These are phyloP conservation scores for Drosophila cognata DNA, from an alignment of 2,888 invertebrate genomes.

Conservation along the genomic window DNA sequence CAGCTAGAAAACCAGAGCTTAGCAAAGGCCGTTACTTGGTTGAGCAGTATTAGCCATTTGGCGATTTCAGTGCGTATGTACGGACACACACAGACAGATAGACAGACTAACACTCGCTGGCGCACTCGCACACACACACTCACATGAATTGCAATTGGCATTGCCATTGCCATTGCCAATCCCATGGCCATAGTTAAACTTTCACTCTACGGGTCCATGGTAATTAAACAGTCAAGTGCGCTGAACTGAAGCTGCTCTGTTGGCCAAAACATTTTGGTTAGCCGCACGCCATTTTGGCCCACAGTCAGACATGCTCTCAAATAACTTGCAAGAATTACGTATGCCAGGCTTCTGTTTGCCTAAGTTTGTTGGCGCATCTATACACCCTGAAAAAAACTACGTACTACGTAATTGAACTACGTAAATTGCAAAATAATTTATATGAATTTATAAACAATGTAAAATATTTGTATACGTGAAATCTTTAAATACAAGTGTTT, in stretches of 20 bases:
- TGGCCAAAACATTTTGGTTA: too few species aligned
- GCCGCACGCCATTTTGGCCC: too few species aligned
- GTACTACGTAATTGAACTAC: background rate
- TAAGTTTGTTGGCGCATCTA: constrained; percentile 24
- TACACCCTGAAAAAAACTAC: constrained; percentile 5
- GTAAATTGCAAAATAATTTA: background rate
- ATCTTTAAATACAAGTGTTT: background rate
- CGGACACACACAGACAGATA: constrained; percentile 35
- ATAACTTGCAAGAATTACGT: constrained; percentile 41
- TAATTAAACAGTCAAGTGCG: constrained; percentile 65
- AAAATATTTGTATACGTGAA: background rate
- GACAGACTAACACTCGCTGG: constrained; percentile 11
- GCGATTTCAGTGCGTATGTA: constrained; percentile 47
- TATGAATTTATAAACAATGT: background rate
- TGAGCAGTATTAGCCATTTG: constrained; percentile 41
- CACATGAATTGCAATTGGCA: background rate
- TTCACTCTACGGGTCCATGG: constrained; percentile 37
- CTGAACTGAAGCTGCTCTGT: constrained; percentile 5
- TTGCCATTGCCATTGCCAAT: constrained; percentile 6
- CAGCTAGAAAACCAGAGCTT: constrained; percentile 37
- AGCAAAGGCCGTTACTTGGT: constrained; percentile 26
- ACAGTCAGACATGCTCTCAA: constrained; percentile 19
- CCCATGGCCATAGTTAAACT: constrained; percentile 21
- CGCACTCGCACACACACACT: constrained; percentile 13
- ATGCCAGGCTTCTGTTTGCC: constrained; percentile 14